A percentile compares a stretch with the other conserved stretches of the same genome.
phyloP scores from a whole-genome alignment of 2,888 invertebrate species.

The Tillus elongatus region DNA sequence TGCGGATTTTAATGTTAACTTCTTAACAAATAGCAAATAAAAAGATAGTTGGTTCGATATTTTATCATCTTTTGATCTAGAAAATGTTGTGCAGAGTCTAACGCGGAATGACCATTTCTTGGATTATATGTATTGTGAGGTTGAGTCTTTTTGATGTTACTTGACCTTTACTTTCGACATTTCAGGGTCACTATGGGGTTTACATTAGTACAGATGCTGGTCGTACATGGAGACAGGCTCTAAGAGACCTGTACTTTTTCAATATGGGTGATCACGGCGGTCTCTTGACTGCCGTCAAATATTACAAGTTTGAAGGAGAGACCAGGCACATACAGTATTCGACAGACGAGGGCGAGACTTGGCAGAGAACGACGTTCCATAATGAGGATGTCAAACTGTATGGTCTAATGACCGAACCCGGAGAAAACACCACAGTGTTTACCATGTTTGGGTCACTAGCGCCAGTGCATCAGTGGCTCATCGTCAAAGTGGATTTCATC shows the following conservation, averaged over 20 bases:
- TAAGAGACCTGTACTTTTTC: slow-evolving; percentile 75
- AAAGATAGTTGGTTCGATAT: no score
- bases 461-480: slow-evolving; percentile 77
- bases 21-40: no score
- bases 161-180: slow-evolving; percentile 6
- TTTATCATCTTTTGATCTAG: no score
- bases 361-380: slow-evolving; percentile 62
- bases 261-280: slow-evolving; percentile 90
- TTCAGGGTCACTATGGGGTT: slow-evolving; percentile 62
- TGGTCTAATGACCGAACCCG: slow-evolving; percentile 87
- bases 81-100: no score
- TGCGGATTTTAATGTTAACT: no score
- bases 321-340: slow-evolving; percentile 76
- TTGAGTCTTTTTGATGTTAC: background rate
- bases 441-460: slow-evolving; percentile 82
- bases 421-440: slow-evolving; percentile 86
- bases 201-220: slow-evolving; percentile 77
- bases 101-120: no score
- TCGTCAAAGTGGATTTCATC: slow-evolving; percentile 59
- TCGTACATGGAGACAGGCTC: slow-evolving; percentile 62
- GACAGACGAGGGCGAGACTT: slow-evolving; percentile 75
- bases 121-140: no score
- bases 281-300: slow-evolving; percentile 74
- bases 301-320: slow-evolving; percentile 65
- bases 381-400: slow-evolving; percentile 71